phyloP scores from a whole-genome alignment of 2,113 vertebrate species.

The Myiozetetes cayanensis region DNA sequence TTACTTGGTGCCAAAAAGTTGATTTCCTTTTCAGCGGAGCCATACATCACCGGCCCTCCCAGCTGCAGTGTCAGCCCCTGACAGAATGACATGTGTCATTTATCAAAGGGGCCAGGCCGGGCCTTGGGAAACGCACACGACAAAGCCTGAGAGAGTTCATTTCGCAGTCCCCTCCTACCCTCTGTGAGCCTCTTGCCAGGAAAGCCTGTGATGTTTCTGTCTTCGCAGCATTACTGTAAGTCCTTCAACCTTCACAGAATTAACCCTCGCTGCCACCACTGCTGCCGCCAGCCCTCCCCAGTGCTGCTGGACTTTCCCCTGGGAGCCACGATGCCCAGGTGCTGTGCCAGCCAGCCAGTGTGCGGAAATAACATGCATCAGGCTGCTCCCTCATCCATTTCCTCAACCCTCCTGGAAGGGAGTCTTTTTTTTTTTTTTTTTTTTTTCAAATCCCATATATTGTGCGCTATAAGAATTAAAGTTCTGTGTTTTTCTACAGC shows the following conservation, averaged over 20 bases:
- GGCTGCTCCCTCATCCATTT: not conserved
- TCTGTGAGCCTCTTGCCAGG: conserved; percentile 89
- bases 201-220: conserved; percentile 91
- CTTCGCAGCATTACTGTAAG: conserved; percentile 85
- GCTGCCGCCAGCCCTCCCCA: not conserved
- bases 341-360: not conserved
- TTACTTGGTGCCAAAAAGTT: conserved; percentile 95
- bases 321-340: not conserved
- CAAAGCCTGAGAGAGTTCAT: conserved; percentile 99
- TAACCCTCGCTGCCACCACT: conserved; percentile 71
- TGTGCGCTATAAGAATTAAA: not conserved
- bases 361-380: accelerated
- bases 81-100: conserved; percentile 99
- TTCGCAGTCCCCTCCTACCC: conserved; percentile 89
- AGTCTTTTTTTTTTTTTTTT: not conserved
- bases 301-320: not conserved
- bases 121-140: conserved; percentile 98
- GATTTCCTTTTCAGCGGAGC: conserved; percentile 98
- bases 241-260: conserved; percentile 76
- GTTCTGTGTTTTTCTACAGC: not conserved
- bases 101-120: conserved; percentile 99
- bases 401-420: not conserved
- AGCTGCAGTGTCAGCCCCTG: conserved; percentile 99
- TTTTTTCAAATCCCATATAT: not conserved
- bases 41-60: conserved; percentile 98